Evolutionary conservation across 2,888 invertebrate species (phyloP), one percentile per base, ranked within the genome.

Genomic region (Diplolepis rosae): DNA sequence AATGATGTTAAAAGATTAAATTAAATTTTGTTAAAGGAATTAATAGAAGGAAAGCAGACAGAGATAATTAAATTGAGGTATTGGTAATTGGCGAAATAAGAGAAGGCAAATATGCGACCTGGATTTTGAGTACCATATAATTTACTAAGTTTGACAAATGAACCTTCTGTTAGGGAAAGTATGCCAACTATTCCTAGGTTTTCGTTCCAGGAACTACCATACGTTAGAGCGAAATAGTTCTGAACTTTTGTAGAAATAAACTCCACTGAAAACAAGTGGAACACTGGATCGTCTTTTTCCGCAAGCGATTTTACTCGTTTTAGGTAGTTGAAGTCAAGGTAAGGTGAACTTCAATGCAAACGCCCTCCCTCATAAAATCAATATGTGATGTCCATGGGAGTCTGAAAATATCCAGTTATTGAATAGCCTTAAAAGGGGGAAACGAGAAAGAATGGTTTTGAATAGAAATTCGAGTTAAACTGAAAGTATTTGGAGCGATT

Each of bases 131-230:
- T 35, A 61, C 39, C 61, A 39, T 61, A 61, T 61, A 61, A 61
- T 61, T 61, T 61, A 61, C 35, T 39, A 39, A 61, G 61, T 61
- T 61, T 61, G 61, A 61, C 61, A 61, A 61, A 61, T 61, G 61
- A 61, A 61, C 61, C 61, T 61, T 35, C 61, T 39, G 39, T 61
- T 39, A 9, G 35, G 24, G 24, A 61, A 61, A 61, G 61, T 61
- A 61, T 39, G 35, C 35, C 61, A 61, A 61, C 61, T 39, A 61
- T 61, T 22, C n/a, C 39, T 35, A 39, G 61, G 61, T 61, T 61
- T 61, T 61, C 24, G 61, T 27, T 22, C 61, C 22, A 61, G 61
- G 24, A 61, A 61, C 61, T 61, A 35, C 39, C 22, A 24, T 35
- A 39, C 39, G n/a, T 56, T 39, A 61, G 24, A 61, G 39, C 61